phyloP scores from a whole-genome alignment of 2,113 vertebrate species.

The Corydoras sp. region DNA sequence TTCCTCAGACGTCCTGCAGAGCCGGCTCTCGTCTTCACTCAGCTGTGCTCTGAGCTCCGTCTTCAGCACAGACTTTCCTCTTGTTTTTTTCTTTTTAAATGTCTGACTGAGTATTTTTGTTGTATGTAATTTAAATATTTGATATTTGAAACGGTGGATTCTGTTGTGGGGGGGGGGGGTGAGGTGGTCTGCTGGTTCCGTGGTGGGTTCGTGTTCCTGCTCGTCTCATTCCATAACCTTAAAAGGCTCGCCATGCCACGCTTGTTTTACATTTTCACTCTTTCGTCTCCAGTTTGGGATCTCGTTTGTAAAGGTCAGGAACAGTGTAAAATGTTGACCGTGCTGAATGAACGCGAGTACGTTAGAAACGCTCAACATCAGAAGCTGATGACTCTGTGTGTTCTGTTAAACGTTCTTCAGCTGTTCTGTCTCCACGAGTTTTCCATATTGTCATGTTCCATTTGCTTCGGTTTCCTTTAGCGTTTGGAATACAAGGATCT shows the following conservation, averaged over 20 bases:
- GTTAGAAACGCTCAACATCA: too few relatives aligned
- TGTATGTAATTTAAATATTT: not conserved
- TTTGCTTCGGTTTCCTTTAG: too few relatives aligned
- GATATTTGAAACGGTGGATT: not conserved
- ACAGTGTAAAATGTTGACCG: not conserved
- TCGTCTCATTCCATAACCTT: not conserved
- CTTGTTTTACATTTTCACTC: not conserved
- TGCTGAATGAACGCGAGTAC: too few relatives aligned
- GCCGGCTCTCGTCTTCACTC: constrained; percentile 5
- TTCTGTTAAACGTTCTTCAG: too few relatives aligned
- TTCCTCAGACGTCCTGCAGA: constrained; percentile 12
- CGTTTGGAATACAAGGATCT: too few relatives aligned
- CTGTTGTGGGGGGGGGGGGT: not conserved
- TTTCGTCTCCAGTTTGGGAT: not conserved
- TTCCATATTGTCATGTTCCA: too few relatives aligned
- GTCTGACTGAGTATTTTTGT: not conserved
- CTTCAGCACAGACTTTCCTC: too few relatives aligned
- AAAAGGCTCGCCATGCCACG: not conserved
- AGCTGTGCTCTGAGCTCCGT: not conserved
- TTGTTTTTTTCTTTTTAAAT: not conserved
- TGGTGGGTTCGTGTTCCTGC: not conserved
- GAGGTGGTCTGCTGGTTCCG: not conserved
- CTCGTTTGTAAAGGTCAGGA: not conserved
- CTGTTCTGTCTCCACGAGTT: too few relatives aligned
- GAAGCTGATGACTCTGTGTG: too few relatives aligned